Conservation (phyloP, 2,113 vertebrate species). For the Aramus guarauna region DNA sequence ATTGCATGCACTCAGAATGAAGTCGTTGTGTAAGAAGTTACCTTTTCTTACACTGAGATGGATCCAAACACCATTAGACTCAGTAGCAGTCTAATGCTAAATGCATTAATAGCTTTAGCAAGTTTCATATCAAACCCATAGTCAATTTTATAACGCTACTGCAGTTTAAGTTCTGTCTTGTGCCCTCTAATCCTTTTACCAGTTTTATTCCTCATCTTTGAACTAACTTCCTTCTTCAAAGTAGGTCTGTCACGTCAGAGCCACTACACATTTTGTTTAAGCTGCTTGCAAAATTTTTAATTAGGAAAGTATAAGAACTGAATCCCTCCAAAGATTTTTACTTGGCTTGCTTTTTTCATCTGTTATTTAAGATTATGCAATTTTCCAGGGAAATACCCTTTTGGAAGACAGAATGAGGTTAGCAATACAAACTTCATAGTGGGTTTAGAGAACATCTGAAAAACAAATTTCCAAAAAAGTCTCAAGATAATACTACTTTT, state of each 20-base stretch:
- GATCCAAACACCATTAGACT: neutral
- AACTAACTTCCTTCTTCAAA: neutral
- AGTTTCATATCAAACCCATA: neutral
- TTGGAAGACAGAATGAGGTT: conserved; percentile 57
- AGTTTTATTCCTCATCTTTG: neutral
- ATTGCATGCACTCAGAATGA: neutral
- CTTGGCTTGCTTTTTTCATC: neutral
- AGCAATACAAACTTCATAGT: neutral
- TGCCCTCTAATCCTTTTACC: conserved; percentile 7
- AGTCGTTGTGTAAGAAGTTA: neutral
- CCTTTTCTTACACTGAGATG: neutral
- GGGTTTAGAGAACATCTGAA: neutral
- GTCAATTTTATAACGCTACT: neutral
- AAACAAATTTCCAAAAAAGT: neutral
- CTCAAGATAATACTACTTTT: neutral
- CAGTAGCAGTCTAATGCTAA: neutral
- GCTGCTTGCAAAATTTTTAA: conserved; percentile 8
- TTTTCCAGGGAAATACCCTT: conserved; percentile 39
- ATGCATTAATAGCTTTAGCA: neutral
- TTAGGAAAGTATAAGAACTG: neutral
- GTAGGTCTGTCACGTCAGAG: neutral
- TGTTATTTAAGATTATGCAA: conserved; percentile 20
- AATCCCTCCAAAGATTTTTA: conserved; percentile 29
- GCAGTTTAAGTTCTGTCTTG: neutral
- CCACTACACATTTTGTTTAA: neutral